phyloP scores from a whole-genome alignment of 2,888 invertebrate species.

The Cantharis rustica region DNA sequence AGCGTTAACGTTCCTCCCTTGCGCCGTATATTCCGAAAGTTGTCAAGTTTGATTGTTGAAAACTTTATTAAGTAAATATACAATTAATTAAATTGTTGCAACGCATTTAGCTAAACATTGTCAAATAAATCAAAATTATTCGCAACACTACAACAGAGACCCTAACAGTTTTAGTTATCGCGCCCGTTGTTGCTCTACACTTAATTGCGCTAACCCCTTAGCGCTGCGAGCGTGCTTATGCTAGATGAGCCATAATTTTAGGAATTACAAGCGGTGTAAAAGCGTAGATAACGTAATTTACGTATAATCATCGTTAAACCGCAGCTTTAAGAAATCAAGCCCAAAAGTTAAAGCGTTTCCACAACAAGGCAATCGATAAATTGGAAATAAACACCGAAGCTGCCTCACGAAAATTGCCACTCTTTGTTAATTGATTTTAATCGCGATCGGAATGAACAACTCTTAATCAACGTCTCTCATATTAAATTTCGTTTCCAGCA shows the following conservation, averaged over 20 bases:
- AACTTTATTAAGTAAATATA: background rate
- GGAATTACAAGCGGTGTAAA: background rate
- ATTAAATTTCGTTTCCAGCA: background rate
- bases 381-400: background rate
- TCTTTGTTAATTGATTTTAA: background rate
- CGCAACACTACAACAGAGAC: background rate
- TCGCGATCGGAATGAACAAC: background rate
- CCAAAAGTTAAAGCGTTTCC: background rate
- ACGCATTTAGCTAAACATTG: background rate
- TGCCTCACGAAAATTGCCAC: background rate
- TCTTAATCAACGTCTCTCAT: background rate
- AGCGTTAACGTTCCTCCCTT: background rate
- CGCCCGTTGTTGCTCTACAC: background rate
- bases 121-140: background rate
- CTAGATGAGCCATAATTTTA: background rate
- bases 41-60: background rate
- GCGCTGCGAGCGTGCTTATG: background rate
- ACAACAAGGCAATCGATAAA: background rate
- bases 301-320: background rate
- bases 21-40: background rate
- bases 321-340: background rate
- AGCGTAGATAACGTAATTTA: background rate
- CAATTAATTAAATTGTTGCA: background rate
- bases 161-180: background rate
- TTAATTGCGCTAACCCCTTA: background rate